Evolutionary conservation across 2,888 invertebrate species (phyloP), one percentile per base, ranked within the genome.

Genomic region (Coleophora deauratella): DNA sequence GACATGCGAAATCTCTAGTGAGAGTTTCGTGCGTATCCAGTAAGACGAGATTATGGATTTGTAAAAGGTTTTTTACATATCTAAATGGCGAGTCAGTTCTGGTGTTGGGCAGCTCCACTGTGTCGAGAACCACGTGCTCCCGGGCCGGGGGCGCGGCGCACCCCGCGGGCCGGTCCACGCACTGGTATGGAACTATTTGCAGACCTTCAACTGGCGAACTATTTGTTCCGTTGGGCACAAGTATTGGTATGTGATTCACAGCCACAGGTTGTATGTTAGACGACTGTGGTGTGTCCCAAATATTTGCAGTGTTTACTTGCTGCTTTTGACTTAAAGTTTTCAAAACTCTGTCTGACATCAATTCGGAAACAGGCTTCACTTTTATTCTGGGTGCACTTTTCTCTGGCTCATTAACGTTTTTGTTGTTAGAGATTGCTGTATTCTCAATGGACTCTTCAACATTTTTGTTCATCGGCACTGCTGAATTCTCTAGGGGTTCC

Each of bases 291-390:
- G 21, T 21, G 6, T 21, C 31, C 44, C 45, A 45, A 21, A 44
- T 35, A 30, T 41, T 40, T n/a, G 9, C 12, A 7, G 30, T 11
- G 11, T 10, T 12, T 10, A 31, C 10, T 6, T 28, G 39, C 31
- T 33, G 34, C 38, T 45, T 55, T 46, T 53, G 47, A 42, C 49
- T 47, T 13, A 56, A 46, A 37, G 38, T 57, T 35, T 53, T 58
- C 15, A 70, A 52, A 36, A 52, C 55, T 44, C 51, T 59, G 38
- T 59, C 55, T 1, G 79, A 60, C 80, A 82, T 75, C 36, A 84
- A 58, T 47, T 82, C 78, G 11, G 75, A 62, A 30, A 57, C 69
- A 30, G 79, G 69, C 51, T 82, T 84, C 1, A 84, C 79, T 66
- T 82, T 84, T 39, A 84, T 80, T 52, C 75, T 64, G 9, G 79